Conservation (phyloP, 2,888 invertebrate genomes). For the Drosophila merina region DNA sequence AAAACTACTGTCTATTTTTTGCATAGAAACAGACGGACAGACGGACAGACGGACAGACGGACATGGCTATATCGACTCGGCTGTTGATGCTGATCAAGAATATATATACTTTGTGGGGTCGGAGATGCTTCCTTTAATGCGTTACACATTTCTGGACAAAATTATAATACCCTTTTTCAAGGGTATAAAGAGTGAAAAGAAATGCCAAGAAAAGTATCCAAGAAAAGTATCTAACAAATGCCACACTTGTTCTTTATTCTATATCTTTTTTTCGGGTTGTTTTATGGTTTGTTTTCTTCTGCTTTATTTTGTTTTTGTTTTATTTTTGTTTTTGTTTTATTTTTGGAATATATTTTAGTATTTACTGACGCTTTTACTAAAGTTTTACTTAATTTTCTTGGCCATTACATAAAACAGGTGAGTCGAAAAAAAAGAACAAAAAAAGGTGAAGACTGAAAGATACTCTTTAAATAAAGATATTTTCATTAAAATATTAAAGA, state of each 20-base stretch:
- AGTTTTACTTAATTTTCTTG: slow-evolving; percentile 51
- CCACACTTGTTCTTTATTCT: slow-evolving; percentile 48
- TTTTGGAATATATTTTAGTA: slow-evolving; percentile 7
- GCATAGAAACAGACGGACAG: no score
- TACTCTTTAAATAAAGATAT: slow-evolving; percentile 1
- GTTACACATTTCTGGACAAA: no score
- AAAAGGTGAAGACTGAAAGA: neutral
- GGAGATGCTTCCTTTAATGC: no score
- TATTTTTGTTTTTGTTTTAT: slow-evolving; percentile 1
- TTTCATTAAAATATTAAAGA: no score
- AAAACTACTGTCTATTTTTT: no score
- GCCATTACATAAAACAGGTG: slow-evolving; percentile 69
- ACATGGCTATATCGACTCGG: no score
- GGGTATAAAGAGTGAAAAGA: slow-evolving; percentile 20
- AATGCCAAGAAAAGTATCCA: neutral
- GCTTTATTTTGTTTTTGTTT: slow-evolving; percentile 15
- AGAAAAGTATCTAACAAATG: slow-evolving; percentile 52
- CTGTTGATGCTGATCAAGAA: no score
- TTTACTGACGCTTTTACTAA: slow-evolving; percentile 53
- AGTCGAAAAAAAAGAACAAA: neutral
- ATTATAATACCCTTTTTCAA: no score
- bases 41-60: no score
- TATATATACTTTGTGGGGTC: no score
- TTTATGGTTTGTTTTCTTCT: slow-evolving; percentile 9
- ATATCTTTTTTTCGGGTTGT: slow-evolving; percentile 10